Percentiles rank a stretch among this genome's conserved stretches.
Conservation (phyloP, 92 coral and sea anemone species). For the Galaxea fascicularis region DNA sequence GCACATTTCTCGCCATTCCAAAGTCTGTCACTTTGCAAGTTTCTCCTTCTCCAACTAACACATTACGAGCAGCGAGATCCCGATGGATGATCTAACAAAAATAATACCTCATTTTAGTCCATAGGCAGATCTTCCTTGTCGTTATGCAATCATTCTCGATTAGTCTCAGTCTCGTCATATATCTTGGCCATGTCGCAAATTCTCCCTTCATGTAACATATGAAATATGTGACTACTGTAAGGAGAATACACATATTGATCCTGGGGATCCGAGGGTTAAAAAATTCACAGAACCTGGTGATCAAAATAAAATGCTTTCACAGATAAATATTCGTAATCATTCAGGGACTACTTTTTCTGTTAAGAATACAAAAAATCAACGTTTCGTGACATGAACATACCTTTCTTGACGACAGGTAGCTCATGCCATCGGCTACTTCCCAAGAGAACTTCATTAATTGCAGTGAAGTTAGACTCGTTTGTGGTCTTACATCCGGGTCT, state of each 20-base stretch:
- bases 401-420: constrained; percentile 32
- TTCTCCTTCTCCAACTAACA: constrained; percentile 70
- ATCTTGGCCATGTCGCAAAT: no score
- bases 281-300: no score
- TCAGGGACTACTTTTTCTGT: no score
- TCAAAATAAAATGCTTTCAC: no score
- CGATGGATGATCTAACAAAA: constrained; percentile 62
- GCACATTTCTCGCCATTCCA: constrained; percentile 73
- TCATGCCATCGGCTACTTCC: constrained; percentile 82
- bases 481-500: constrained; percentile 65
- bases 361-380: background rate
- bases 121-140: no score
- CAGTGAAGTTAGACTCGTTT: constrained; percentile 65
- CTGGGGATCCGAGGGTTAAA: no score
- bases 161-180: no score
- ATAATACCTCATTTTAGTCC: background rate
- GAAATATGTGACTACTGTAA: no score
- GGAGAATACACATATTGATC: no score
- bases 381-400: background rate
- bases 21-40: constrained; percentile 72
- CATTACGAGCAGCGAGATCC: constrained; percentile 76
- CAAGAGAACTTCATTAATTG: constrained; percentile 74
- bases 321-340: no score
- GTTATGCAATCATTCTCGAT: no score
- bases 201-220: no score